phyloP scores from a whole-genome alignment of 2,113 vertebrate genomes.

The Mesocricetus auratus region DNA sequence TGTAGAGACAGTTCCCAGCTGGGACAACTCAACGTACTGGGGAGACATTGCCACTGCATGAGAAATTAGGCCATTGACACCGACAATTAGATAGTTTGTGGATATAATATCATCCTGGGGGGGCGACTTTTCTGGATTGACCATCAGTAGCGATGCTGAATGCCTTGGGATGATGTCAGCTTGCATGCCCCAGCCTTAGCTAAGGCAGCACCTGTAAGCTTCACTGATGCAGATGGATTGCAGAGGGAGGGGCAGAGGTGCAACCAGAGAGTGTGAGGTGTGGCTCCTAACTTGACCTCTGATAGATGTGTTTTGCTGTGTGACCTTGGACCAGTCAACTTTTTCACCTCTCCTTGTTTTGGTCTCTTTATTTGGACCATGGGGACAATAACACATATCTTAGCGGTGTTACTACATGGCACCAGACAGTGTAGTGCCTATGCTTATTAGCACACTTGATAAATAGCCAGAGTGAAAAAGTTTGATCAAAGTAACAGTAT shows the following conservation, averaged over 20 bases:
- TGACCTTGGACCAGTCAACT: conserved; percentile 16
- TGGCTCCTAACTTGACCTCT: conserved; percentile 1
- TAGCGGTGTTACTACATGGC: not conserved
- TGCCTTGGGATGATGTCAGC: not conserved
- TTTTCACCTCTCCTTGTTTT: conserved; percentile 23
- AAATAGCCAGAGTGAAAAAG: conserved; percentile 7
- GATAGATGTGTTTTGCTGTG: not conserved
- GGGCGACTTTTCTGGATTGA: conserved; percentile 52
- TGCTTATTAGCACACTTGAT: conserved; percentile 25
- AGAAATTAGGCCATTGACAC: conserved; percentile 56
- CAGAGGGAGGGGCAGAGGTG: not conserved
- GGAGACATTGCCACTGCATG: conserved; percentile 44
- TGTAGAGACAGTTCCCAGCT: conserved; percentile 70
- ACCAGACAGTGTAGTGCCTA: not conserved
- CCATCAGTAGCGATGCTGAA: conserved; percentile 33
- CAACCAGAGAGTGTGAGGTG: not conserved
- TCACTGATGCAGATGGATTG: not conserved
- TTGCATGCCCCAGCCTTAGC: not conserved
- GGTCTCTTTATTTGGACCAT: conserved; percentile 9
- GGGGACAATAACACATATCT: not conserved
- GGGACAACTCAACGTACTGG: conserved; percentile 62
- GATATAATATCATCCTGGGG: conserved; percentile 19
- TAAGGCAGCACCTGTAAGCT: not conserved
- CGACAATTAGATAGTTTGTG: conserved; percentile 63
- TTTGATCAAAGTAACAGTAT: not conserved